A percentile compares a stretch with the other conserved stretches of the same genome.
These are phyloP conservation scores for Palaemon carinicauda DNA, from an alignment of 1,140 invertebrate species.

Conservation along the genomic window DNA sequence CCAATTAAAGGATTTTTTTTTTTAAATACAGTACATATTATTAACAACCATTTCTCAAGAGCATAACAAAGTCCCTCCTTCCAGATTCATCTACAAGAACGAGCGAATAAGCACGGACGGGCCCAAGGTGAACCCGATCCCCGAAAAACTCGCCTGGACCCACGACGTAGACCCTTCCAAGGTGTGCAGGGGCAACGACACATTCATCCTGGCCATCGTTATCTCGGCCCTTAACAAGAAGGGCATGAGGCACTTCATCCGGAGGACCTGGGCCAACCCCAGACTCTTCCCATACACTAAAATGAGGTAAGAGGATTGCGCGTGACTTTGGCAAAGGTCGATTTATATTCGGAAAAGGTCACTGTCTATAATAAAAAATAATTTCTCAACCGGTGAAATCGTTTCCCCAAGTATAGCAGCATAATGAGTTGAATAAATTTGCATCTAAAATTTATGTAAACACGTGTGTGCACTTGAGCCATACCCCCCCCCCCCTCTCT, in stretches of 20 bases:
- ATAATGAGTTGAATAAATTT: no score
- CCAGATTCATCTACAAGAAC: slow-evolving; percentile 1
- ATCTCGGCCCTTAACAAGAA: not conserved
- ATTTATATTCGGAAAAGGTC: no score
- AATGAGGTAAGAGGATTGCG: not conserved
- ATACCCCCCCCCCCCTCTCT: no score
- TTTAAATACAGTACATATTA: no score
- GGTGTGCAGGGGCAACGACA: not conserved
- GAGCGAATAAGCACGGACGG: not conserved
- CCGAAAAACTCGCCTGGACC: not conserved
- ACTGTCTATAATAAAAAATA: no score
- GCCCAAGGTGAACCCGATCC: slow-evolving; percentile 11
- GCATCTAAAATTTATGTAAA: no score
- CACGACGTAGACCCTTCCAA: not conserved
- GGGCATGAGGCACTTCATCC: not conserved
- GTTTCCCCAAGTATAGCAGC: no score
- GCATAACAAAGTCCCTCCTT: not conserved
- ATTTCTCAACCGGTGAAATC: no score
- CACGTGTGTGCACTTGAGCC: no score
- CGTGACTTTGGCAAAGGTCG: not conserved
- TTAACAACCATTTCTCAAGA: no score
- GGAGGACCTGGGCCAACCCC: slow-evolving; percentile 4
- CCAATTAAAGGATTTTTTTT: no score
- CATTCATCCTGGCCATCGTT: slow-evolving; percentile 2
- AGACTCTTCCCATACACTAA: not conserved